Evolutionary conservation across 2,113 vertebrate species (phyloP).

Genomic region (Uropsilus gracilis): DNA sequence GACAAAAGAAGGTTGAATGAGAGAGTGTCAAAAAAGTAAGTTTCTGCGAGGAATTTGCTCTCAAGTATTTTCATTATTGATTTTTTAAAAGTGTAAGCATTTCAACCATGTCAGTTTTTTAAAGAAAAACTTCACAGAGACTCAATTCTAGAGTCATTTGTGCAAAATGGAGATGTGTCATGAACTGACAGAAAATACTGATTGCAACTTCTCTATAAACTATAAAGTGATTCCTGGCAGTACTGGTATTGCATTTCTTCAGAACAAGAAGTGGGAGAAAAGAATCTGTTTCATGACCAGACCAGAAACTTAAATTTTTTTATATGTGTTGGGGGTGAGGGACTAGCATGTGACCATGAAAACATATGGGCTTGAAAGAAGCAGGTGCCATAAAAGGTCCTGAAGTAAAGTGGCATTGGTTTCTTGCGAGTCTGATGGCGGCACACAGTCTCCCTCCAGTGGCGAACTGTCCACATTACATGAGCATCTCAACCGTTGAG

Average conservation of each 20-base stretch:
- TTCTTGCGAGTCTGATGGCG: not conserved
- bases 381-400: rapidly evolving
- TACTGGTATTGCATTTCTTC: not conserved
- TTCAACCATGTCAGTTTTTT: not conserved
- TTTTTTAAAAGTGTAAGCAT: not conserved
- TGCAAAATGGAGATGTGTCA: not conserved
- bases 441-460: conserved; percentile 60
- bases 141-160: not conserved
- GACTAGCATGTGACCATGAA: not conserved
- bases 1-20: not conserved
- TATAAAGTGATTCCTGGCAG: not conserved
- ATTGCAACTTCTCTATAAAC: not conserved
- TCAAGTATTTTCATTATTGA: not conserved
- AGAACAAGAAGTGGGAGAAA: conserved; percentile 11
- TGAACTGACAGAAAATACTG: not conserved
- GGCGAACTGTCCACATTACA: conserved; percentile 39
- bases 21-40: not conserved
- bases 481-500: not conserved
- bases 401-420: not conserved
- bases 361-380: not conserved
- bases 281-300: not conserved
- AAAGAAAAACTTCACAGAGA: conserved; percentile 3
- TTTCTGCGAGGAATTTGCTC: not conserved
- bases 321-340: not conserved
- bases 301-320: not conserved